phyloP scores from a whole-genome alignment of 2,113 vertebrate species.

The Phocoena phocoena region DNA sequence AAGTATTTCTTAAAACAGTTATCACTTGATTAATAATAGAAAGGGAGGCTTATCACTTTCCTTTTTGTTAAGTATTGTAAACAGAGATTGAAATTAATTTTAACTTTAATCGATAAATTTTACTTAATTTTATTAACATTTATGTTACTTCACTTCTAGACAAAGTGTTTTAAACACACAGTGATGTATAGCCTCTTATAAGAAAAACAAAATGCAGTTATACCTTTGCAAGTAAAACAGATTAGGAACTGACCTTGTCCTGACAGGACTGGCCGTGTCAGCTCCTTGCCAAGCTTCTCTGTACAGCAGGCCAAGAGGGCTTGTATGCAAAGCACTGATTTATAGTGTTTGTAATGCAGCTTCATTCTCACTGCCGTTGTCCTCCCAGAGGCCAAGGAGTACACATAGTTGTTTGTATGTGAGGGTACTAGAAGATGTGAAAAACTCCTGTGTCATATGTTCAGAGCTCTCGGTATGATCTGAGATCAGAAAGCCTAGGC shows the following conservation, averaged over 20 bases:
- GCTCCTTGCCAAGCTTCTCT: neutral
- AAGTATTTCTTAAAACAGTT: neutral
- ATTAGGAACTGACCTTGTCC: neutral
- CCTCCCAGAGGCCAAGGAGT: neutral
- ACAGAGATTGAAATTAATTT: neutral
- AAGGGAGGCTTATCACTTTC: neutral
- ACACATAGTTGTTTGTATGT: neutral
- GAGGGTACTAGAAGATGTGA: neutral
- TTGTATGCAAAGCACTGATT: neutral
- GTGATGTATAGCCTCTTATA: neutral
- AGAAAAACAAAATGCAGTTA: neutral
- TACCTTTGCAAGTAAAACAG: neutral
- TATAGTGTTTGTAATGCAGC: neutral
- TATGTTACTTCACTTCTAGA: neutral
- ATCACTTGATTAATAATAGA: neutral
- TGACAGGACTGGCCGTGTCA: fast-evolving
- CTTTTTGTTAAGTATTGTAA: neutral
- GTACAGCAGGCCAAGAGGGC: neutral
- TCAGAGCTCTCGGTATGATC: neutral
- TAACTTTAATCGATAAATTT: neutral
- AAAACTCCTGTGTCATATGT: neutral
- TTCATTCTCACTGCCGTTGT: neutral
- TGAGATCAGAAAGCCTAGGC: neutral
- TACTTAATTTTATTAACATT: neutral
- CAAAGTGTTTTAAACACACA: neutral